These are phyloP conservation scores for Leptinotarsa tumamoca DNA, from an alignment of 2,888 invertebrate species.

Conservation along the genomic window DNA sequence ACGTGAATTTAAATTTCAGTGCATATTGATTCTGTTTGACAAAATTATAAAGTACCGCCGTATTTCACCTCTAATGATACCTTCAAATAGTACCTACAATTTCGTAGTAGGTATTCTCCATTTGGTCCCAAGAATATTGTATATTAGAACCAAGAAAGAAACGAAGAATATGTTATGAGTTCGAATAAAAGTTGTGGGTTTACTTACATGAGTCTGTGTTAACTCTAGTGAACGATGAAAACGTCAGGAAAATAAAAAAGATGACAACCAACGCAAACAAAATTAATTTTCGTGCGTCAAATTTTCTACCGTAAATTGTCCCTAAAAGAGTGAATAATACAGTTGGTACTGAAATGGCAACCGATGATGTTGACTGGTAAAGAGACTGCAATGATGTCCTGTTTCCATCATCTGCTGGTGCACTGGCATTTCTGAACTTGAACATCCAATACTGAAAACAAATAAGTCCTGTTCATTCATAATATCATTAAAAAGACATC, in stretches of 20 bases:
- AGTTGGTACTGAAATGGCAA: not conserved
- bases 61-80: no score
- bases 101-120: no score
- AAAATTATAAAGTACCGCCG: no score
- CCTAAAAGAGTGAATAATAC: not conserved
- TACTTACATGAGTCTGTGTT: conserved; percentile 15
- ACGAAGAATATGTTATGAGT: not conserved
- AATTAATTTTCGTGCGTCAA: not conserved
- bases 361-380: conserved; percentile 3
- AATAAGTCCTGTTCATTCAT: not conserved
- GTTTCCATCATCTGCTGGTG: not conserved
- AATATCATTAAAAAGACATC: no score
- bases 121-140: no score
- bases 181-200: not conserved
- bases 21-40: no score
- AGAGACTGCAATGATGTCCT: not conserved
- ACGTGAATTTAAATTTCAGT: no score
- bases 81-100: no score
- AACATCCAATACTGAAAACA: conserved; percentile 18
- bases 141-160: no score
- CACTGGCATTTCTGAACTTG: conserved; percentile 16
- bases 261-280: not conserved
- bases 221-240: not conserved
- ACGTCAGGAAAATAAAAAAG: not conserved
- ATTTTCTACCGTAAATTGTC: not conserved